These are phyloP conservation scores for Protonibea diacanthus DNA, from an alignment of 2,797 vertebrate species.

Conservation along the genomic window DNA sequence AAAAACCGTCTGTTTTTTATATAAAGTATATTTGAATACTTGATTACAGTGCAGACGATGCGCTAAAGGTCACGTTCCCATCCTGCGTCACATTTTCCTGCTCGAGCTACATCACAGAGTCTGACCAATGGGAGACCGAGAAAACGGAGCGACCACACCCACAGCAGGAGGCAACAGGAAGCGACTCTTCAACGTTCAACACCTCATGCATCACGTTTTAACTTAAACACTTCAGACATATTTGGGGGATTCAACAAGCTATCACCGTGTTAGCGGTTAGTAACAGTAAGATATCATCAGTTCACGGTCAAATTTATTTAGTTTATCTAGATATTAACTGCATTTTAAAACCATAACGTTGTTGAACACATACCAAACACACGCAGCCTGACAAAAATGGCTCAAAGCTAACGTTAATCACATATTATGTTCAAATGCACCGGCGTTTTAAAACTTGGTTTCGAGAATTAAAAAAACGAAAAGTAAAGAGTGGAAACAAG, in stretches of 20 bases:
- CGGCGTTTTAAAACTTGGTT: background rate
- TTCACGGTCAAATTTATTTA: background rate
- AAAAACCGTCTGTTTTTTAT: too few species aligned
- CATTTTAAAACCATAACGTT: conserved; percentile 1
- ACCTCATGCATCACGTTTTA: conserved; percentile 22
- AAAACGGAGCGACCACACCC: conserved; percentile 65
- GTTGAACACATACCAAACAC: background rate
- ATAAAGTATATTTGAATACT: too few species aligned
- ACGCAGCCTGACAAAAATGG: background rate
- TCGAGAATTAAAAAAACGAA: background rate
- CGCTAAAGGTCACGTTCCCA: conserved; percentile 79
- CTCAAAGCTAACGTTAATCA: background rate
- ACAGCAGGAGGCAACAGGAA: conserved; percentile 75
- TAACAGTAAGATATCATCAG: fast-evolving
- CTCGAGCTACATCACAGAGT: conserved; percentile 17
- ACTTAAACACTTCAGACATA: fast-evolving
- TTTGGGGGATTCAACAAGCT: background rate
- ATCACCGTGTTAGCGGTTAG: fast-evolving
- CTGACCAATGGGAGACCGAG: conserved; percentile 68
- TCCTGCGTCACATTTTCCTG: conserved; percentile 86
- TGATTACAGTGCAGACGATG: conserved; percentile 57
- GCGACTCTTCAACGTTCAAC: conserved; percentile 25
- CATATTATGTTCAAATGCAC: too few species aligned
- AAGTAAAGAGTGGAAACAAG: background rate
- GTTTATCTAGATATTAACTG: background rate